phyloP scores from a whole-genome alignment of 2,888 invertebrate species.

The Calliopum simillimum region DNA sequence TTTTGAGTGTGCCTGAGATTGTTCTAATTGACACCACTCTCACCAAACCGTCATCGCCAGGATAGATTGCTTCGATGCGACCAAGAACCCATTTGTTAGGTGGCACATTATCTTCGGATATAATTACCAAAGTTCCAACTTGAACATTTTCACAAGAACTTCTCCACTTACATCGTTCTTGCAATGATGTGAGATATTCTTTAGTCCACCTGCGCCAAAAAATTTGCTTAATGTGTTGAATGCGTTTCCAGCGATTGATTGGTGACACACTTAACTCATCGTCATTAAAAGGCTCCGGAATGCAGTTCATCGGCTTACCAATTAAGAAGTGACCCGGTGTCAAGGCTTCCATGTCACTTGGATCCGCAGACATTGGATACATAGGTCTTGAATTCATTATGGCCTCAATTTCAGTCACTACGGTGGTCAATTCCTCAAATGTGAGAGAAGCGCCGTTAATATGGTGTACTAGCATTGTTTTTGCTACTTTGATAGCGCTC shows the following conservation, averaged over 20 bases:
- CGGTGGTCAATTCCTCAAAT: neutral
- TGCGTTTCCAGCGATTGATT: constrained; percentile 19
- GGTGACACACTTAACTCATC: constrained; percentile 2
- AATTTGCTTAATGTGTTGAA: neutral
- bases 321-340: constrained; percentile 29
- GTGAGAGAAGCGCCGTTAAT: neutral
- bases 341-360: constrained; percentile 24
- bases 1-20: neutral
- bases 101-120: constrained; percentile 8
- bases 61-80: neutral
- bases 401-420: constrained; percentile 1
- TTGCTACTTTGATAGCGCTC: neutral
- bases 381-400: constrained; percentile 25
- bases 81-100: constrained; percentile 8
- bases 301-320: constrained; percentile 12
- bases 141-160: neutral
- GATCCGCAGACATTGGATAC: constrained; percentile 12
- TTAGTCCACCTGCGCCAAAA: constrained; percentile 14
- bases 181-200: neutral
- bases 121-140: constrained; percentile 9
- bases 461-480: neutral
- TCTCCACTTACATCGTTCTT: constrained; percentile 19
- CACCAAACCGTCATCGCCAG: constrained; percentile 2
- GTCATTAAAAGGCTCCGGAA: neutral
- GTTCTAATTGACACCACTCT: neutral